phyloP scores from a whole-genome alignment of 2,113 vertebrate genomes.

The Steatornis caripensis region DNA sequence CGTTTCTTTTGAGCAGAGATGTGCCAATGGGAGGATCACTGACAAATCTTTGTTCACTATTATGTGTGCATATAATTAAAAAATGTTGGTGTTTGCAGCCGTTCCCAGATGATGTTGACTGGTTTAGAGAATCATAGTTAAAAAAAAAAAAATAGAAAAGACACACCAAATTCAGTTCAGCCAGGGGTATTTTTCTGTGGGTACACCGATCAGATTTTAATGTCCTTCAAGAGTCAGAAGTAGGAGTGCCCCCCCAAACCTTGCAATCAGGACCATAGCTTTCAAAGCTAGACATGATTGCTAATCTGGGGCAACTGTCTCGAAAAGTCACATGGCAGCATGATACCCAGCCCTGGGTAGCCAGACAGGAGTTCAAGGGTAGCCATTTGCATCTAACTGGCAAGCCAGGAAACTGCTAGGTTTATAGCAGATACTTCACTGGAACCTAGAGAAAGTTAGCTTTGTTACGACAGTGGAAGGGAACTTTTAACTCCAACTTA shows the following conservation, averaged over 20 bases:
- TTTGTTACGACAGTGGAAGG: neutral
- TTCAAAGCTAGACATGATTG: neutral
- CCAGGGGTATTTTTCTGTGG: neutral
- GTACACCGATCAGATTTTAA: neutral
- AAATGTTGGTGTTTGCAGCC: constrained; percentile 32
- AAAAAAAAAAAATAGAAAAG: neutral
- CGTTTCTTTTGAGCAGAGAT: constrained; percentile 49
- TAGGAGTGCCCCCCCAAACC: neutral
- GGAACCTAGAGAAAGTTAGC: neutral
- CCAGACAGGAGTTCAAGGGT: neutral
- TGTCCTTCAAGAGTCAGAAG: neutral
- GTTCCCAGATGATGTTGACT: constrained; percentile 5
- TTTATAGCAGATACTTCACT: neutral
- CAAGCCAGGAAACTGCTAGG: neutral
- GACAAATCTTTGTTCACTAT: constrained; percentile 44
- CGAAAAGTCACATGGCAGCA: neutral
- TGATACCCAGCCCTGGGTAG: neutral
- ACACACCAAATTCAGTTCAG: neutral
- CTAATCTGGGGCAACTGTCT: neutral
- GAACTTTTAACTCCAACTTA: neutral
- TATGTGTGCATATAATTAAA: constrained; percentile 35
- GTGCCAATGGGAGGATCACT: constrained; percentile 42
- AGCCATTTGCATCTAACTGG: neutral
- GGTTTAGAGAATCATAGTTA: neutral
- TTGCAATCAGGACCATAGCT: neutral